These are phyloP conservation scores for Albula goreensis DNA, from an alignment of 2,113 vertebrate genomes.

Conservation along the genomic window DNA sequence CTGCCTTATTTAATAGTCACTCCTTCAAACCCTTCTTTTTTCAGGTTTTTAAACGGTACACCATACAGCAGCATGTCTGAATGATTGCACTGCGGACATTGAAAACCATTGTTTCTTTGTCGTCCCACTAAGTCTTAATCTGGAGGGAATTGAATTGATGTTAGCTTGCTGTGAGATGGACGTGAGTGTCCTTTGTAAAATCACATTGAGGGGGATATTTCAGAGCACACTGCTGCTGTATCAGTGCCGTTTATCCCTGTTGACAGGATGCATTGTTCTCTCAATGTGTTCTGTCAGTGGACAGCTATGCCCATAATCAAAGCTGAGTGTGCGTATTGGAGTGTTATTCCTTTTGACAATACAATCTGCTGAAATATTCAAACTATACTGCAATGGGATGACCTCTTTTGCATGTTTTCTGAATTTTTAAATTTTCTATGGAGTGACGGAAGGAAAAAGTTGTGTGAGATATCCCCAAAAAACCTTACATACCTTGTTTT, in stretches of 20 bases:
- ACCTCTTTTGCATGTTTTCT: neutral
- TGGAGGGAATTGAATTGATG: conserved; percentile 3
- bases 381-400: neutral
- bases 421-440: neutral
- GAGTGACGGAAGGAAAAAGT: neutral
- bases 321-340: neutral
- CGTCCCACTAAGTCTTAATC: neutral
- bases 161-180: neutral
- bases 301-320: neutral
- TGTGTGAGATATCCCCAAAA: neutral
- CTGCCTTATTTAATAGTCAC: neutral
- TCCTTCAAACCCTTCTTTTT: neutral
- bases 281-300: neutral
- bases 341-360: neutral
- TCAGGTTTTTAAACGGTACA: neutral
- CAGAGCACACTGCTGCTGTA: neutral
- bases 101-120: neutral
- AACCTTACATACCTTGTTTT: neutral
- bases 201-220: neutral
- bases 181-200: neutral
- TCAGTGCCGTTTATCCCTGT: neutral
- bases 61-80: neutral
- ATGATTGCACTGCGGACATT: neutral
- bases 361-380: neutral
- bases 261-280: neutral